These are phyloP conservation scores for Diploscapter pachys DNA, from an alignment of 1,140 invertebrate species.

Conservation along the genomic window DNA sequence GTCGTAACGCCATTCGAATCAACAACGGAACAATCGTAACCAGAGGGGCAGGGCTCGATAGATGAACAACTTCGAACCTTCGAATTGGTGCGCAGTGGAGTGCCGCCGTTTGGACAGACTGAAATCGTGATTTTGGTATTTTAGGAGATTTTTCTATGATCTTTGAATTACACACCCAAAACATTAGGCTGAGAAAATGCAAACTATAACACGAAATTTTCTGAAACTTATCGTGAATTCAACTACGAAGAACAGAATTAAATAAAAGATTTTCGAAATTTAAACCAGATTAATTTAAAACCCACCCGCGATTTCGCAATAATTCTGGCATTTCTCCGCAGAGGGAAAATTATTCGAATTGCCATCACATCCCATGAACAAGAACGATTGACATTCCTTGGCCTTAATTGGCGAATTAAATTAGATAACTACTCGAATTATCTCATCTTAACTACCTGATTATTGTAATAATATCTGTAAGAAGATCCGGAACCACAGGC, in stretches of 20 bases:
- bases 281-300: not conserved
- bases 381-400: constrained; percentile 9
- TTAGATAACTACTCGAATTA: too few relatives aligned
- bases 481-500: constrained; percentile 34
- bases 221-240: not conserved
- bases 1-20: constrained; percentile 26
- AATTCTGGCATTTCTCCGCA: constrained; percentile 33
- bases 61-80: constrained; percentile 27
- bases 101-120: constrained; percentile 38
- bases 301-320: constrained; percentile 38
- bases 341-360: constrained; percentile 41
- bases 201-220: not conserved
- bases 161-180: not conserved
- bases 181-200: not conserved
- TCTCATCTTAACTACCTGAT: not conserved
- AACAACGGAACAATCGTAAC: constrained; percentile 31
- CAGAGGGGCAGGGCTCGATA: constrained; percentile 28
- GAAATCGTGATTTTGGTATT: not conserved
- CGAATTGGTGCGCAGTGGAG: constrained; percentile 15
- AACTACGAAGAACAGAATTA: not conserved
- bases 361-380: constrained; percentile 5
- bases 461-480: constrained; percentile 38
- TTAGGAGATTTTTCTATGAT: not conserved
- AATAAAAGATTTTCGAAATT: not conserved
- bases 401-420: too few relatives aligned